A percentile compares a stretch with the other conserved stretches of the same genome.
phyloP scores from a whole-genome alignment of 1,140 invertebrate species.

The Aphis gossypii region DNA sequence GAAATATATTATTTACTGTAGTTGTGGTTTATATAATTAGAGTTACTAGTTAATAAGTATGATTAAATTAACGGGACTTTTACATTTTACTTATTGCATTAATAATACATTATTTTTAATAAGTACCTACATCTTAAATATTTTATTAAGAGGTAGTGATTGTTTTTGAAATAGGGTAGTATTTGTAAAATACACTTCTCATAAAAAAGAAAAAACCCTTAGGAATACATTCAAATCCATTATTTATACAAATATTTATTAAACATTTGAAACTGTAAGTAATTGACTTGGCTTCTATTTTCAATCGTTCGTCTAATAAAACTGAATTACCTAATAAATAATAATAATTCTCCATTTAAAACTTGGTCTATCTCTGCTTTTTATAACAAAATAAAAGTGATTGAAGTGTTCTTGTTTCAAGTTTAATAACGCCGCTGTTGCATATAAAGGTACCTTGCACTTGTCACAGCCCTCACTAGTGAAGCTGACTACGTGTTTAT shows the following conservation, averaged over 20 bases:
- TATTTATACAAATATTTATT: background rate
- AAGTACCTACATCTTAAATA: background rate
- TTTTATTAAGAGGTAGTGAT: background rate
- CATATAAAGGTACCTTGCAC: slow-evolving; percentile 81
- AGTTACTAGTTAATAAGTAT: background rate
- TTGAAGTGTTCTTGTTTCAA: slow-evolving; percentile 57
- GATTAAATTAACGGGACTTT: background rate
- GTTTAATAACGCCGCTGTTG: slow-evolving; percentile 56
- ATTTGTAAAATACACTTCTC: background rate
- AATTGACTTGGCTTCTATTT: slow-evolving; percentile 24
- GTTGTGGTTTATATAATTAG: background rate
- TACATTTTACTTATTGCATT: background rate
- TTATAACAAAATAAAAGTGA: slow-evolving; percentile 52
- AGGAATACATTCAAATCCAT: background rate
- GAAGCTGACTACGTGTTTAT: slow-evolving; percentile 96
- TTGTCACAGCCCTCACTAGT: slow-evolving; percentile 86
- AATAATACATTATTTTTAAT: slow-evolving; percentile 10
- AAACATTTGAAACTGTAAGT: background rate
- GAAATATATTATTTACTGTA: background rate
- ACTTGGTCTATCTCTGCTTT: slow-evolving; percentile 1
- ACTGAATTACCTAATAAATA: background rate
- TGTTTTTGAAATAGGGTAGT: background rate
- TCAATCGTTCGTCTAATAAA: background rate
- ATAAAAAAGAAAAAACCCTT: background rate
- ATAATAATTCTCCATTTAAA: background rate